Evolutionary conservation across 2,797 vertebrate species (phyloP), one percentile per base, ranked within the genome.

Genomic region (Rhinoraja longicauda): DNA sequence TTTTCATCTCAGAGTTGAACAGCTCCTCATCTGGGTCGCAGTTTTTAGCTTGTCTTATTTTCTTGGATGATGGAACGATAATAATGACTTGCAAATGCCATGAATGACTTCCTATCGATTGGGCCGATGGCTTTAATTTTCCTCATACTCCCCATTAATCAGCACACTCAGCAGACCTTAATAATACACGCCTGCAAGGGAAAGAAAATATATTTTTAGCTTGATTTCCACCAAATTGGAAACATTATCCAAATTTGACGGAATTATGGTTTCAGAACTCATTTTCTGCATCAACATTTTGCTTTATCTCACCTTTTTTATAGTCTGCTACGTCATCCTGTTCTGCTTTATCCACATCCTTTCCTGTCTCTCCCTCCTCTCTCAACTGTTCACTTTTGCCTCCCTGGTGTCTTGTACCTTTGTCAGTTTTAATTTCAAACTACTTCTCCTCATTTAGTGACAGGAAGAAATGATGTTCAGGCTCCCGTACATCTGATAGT

Each of bases 161-260:
- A 32, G 64, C 62, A 15, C 15, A 90, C n/a, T 90, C n/a, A 90
- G 36, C 19, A 17, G 67, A 36, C 6, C 19, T 26, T 36, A 15
- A 8, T 29, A 59, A 5, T 84, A 6, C 45, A 86, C 57, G 13
- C n/a, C 26, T 26, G 13, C 24, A 29, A 86, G 45, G 45, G 4
- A 53, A 53, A 53, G 53, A 53, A 53, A 53, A 53, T 53, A 53
- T 17, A 8, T 67, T 64, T 88, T 32, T 19, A 88, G 26, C n/a
- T 64, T 64, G 57, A n/a, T 1, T 64, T 59, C 29, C 82, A 32
- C 59, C n/a, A 67, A 88, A 62, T 67, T 67, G 26, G 57, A 86
- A 86, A 86, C 82, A 12, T 24, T 62, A 86, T 86, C 82, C 59
- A 19, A 59, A 32, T 19, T 88, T 88, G 84, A 36, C 88, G 84